These are phyloP conservation scores for Brenthis ino DNA, from an alignment of 2,888 invertebrate genomes.

Conservation along the genomic window DNA sequence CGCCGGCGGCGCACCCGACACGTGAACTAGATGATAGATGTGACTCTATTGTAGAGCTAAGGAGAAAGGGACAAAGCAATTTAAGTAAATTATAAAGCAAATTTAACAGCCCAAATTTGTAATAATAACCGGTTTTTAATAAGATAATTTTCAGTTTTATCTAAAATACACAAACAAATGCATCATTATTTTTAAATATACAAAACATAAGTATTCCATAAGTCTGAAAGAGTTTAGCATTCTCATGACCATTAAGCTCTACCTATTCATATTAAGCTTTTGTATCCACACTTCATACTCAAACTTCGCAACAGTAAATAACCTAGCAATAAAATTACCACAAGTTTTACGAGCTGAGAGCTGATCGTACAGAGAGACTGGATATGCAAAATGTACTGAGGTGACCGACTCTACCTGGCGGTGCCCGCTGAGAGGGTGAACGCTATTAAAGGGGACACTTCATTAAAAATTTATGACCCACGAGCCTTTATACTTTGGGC, in stretches of 20 bases:
- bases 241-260: constrained; percentile 2
- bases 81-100: too few species aligned
- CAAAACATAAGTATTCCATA: background rate
- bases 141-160: too few species aligned
- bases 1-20: constrained; percentile 47
- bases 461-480: constrained; percentile 61
- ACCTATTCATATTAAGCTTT: background rate
- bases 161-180: too few species aligned
- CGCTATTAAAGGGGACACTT: constrained; percentile 54
- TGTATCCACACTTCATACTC: background rate
- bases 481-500: constrained; percentile 50
- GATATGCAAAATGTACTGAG: constrained; percentile 11
- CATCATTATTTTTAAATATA: background rate
- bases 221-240: background rate
- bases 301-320: constrained; percentile 16
- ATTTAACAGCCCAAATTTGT: too few species aligned
- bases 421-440: constrained; percentile 50
- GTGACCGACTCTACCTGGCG: constrained; percentile 39
- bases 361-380: constrained; percentile 25
- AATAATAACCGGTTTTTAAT: too few species aligned
- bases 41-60: constrained; percentile 37
- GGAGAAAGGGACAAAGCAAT: too few species aligned
- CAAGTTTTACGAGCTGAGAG: constrained; percentile 33
- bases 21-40: constrained; percentile 19
- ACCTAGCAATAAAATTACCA: constrained; percentile 28